Evolutionary conservation across 2,797 vertebrate species (phyloP).

Genomic region (Melanotaenia trifasciata): DNA sequence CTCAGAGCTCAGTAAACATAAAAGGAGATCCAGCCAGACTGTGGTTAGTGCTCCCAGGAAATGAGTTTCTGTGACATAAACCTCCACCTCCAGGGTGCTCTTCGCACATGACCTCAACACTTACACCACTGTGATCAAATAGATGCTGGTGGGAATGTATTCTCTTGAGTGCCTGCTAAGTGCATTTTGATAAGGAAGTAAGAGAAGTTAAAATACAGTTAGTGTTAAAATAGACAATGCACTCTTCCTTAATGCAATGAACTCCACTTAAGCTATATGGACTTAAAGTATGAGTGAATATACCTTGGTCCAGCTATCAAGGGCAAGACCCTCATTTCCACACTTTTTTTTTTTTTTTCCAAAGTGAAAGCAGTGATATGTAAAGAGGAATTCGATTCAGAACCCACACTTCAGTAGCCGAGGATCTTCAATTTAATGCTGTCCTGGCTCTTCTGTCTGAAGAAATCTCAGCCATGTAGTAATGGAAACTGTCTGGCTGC

Average conservation of each 20-base stretch:
- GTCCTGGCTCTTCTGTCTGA: constrained; percentile 60
- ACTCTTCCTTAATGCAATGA: constrained; percentile 72
- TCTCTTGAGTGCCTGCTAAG: constrained; percentile 78
- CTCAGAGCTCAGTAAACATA: constrained; percentile 16
- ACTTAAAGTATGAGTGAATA: constrained; percentile 49
- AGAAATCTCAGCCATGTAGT: constrained; percentile 59
- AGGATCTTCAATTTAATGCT: constrained; percentile 77
- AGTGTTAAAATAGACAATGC: constrained; percentile 71
- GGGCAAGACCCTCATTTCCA: constrained; percentile 45
- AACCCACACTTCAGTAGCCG: constrained; percentile 59
- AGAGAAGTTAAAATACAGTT: constrained; percentile 79
- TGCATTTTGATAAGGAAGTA: constrained; percentile 79
- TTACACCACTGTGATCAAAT: constrained; percentile 71
- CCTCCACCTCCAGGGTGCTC: constrained; percentile 44
- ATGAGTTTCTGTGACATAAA: constrained; percentile 62
- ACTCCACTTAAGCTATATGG: constrained; percentile 68
- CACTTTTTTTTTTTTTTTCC: constrained; percentile 48
- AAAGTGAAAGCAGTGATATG: constrained; percentile 57
- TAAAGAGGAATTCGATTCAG: constrained; percentile 57
- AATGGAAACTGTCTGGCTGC: constrained; percentile 56
- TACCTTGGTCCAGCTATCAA: constrained; percentile 34
- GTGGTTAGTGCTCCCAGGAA: constrained; percentile 34
- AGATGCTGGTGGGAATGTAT: constrained; percentile 66
- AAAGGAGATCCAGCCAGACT: constrained; percentile 32
- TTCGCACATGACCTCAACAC: constrained; percentile 71